phyloP scores from a whole-genome alignment of 2,888 invertebrate genomes.

The Pristionchus mayeri region DNA sequence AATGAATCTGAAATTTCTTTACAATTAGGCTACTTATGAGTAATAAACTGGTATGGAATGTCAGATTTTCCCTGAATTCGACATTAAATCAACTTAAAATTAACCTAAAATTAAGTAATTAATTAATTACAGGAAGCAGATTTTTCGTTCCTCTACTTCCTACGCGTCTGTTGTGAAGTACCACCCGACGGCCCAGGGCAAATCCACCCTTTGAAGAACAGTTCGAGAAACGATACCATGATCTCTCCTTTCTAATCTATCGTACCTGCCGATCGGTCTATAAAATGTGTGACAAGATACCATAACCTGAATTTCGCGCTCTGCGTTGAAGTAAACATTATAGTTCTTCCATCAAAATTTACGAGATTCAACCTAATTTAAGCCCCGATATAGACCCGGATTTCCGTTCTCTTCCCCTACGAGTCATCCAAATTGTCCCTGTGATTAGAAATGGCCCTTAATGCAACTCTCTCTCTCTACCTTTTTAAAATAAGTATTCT shows the following conservation, averaged over 20 bases:
- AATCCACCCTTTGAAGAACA: background rate
- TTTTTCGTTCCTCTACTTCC: slow-evolving; percentile 54
- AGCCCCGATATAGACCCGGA: no score
- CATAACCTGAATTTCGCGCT: no score
- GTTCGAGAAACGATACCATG: background rate
- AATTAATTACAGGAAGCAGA: slow-evolving; percentile 50
- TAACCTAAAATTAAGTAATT: background rate
- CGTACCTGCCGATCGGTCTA: no score
- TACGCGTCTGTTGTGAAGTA: slow-evolving; percentile 35
- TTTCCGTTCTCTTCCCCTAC: no score
- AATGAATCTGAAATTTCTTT: background rate
- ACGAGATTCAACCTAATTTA: no score
- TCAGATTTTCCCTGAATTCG: no score
- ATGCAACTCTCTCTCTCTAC: background rate
- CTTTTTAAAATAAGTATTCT: background rate
- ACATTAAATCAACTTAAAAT: background rate
- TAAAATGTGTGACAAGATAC: no score
- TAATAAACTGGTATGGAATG: background rate
- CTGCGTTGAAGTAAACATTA: no score
- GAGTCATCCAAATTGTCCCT: background rate
- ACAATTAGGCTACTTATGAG: background rate
- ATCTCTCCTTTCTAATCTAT: no score
- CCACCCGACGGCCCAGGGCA: slow-evolving; percentile 14
- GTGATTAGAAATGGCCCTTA: background rate
- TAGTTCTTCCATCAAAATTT: no score